phyloP scores from a whole-genome alignment of 2,797 vertebrate genomes.

The Phrynocephalus forsythii region DNA sequence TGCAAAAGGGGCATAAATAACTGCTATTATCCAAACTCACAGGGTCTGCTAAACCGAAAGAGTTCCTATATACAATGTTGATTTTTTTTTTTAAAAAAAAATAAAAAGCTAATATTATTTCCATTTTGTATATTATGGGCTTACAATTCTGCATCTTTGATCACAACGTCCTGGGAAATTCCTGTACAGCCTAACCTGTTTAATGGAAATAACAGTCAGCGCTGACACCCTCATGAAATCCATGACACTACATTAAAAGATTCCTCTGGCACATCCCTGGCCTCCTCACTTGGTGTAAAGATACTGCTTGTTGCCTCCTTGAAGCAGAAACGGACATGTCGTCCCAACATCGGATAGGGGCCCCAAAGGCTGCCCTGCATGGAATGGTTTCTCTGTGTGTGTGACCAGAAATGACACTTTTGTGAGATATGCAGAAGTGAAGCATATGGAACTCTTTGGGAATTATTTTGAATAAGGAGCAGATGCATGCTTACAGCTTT shows the following conservation, averaged over 20 bases:
- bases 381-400: not conserved
- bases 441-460: not conserved
- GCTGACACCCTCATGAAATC: constrained; percentile 87
- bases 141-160: constrained; percentile 81
- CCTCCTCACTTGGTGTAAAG: not conserved
- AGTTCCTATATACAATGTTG: constrained; percentile 77
- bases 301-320: not conserved
- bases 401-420: no score
- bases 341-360: not conserved
- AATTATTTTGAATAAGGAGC: not conserved
- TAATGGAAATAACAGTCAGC: constrained; percentile 81
- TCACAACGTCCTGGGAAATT: constrained; percentile 75
- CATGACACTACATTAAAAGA: constrained; percentile 86
- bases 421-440: not conserved
- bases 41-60: constrained; percentile 75
- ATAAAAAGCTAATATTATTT: constrained; percentile 73
- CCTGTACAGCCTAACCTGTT: constrained; percentile 84
- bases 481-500: not conserved
- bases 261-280: not conserved
- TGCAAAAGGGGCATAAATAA: constrained; percentile 80
- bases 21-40: constrained; percentile 76
- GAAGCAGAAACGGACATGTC: not conserved
- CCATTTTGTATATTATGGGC: constrained; percentile 71
- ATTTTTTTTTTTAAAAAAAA: constrained; percentile 64
- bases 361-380: not conserved